Conservation (phyloP, 64 coral and sea anemone genomes). For the Trachythela sp. region DNA sequence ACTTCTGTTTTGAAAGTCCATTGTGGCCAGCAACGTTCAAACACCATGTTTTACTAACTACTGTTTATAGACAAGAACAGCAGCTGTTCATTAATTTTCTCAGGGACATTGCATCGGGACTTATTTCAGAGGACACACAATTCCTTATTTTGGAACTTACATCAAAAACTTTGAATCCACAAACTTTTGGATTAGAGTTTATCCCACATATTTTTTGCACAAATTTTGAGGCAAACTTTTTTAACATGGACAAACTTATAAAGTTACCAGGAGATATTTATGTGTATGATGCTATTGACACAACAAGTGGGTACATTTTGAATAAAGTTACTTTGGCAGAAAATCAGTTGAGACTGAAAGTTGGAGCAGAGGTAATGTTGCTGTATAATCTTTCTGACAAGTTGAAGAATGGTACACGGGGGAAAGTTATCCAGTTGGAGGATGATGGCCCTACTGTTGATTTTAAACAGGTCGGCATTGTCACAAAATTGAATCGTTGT, state of each 20-base stretch:
- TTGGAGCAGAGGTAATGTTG: conserved; percentile 28
- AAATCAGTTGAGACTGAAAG: neutral
- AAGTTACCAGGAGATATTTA: neutral
- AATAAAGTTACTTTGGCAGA: conserved; percentile 18
- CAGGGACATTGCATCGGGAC: neutral
- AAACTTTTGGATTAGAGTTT: neutral
- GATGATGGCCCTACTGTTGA: neutral
- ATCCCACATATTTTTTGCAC: conserved; percentile 11
- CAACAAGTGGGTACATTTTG: neutral
- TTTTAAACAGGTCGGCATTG: neutral
- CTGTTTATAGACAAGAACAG: conserved; percentile 15
- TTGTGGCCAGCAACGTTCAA: neutral
- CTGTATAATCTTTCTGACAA: conserved; percentile 15
- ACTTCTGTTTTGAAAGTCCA: conserved; percentile 13
- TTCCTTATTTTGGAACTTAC: neutral
- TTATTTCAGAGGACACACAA: neutral
- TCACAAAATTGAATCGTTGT: neutral
- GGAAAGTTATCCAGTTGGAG: conserved; percentile 5
- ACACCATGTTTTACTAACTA: conserved; percentile 6
- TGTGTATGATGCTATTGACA: neutral
- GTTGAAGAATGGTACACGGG: conserved; percentile 45
- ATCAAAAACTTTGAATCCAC: neutral
- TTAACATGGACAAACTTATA: neutral
- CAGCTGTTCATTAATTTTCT: neutral
- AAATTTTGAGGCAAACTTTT: conserved; percentile 13